A percentile compares a stretch with the other conserved stretches of the same genome.
phyloP scores from a whole-genome alignment of 2,888 invertebrate species.

The Crossocerus cetratus region DNA sequence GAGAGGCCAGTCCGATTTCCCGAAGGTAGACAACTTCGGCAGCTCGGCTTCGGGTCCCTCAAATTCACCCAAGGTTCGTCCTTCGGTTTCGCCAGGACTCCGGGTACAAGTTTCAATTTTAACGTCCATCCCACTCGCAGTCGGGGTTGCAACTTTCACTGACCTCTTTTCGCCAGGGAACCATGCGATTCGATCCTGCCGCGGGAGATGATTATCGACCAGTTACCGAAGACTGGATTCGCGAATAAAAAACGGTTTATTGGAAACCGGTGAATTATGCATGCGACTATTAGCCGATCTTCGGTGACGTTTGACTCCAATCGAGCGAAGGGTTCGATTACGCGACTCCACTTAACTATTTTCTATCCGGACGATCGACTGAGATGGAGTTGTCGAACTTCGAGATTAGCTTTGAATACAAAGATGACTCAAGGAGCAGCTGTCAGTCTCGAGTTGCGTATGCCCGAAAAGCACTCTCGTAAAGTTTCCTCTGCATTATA shows the following conservation, averaged over 20 bases:
- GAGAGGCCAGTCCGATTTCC: slow-evolving; percentile 50
- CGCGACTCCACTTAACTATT: slow-evolving; percentile 27
- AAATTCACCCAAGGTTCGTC: slow-evolving; percentile 28
- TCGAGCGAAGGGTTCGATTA: not conserved
- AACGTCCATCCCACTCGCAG: slow-evolving; percentile 1
- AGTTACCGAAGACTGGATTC: not conserved
- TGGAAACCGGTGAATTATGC: slow-evolving; percentile 35
- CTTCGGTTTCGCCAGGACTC: slow-evolving; percentile 48
- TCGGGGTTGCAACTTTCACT: slow-evolving; percentile 27
- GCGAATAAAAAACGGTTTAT: slow-evolving; percentile 1
- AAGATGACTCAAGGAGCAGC: no score
- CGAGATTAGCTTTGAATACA: no score
- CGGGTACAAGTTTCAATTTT: not conserved
- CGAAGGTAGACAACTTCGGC: slow-evolving; percentile 60
- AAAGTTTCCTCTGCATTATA: no score
- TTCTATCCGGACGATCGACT: not conserved
- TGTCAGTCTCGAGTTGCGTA: no score
- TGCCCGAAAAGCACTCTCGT: no score
- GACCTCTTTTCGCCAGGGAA: slow-evolving; percentile 24
- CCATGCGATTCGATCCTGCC: slow-evolving; percentile 4
- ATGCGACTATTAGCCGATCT: slow-evolving; percentile 28
- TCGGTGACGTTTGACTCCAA: slow-evolving; percentile 12
- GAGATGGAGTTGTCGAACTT: not conserved
- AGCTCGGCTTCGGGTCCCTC: slow-evolving; percentile 21
- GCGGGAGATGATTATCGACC: slow-evolving; percentile 17